phyloP scores from a whole-genome alignment of 2,888 invertebrate genomes.

The Napeogenes inachia region DNA sequence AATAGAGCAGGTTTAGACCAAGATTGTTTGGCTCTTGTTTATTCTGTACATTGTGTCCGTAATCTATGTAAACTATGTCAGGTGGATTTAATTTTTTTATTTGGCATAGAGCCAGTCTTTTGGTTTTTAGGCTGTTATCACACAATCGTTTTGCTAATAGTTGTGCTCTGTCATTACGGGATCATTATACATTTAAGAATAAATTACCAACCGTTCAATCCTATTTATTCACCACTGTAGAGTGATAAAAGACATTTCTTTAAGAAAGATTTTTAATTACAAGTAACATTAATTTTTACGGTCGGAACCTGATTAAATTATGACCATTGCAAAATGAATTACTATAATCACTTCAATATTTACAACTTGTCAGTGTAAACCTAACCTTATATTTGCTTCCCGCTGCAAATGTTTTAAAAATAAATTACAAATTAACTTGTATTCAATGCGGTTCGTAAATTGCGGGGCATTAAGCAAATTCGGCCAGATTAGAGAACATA shows the following conservation, averaged over 20 bases:
- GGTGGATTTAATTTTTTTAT: conserved; percentile 48
- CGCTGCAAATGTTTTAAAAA: conserved; percentile 1
- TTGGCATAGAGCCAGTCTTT: conserved; percentile 51
- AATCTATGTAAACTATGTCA: conserved; percentile 38
- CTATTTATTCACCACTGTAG: too few species aligned
- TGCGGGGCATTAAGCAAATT: conserved; percentile 61
- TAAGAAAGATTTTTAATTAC: too few species aligned
- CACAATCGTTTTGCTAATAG: conserved; percentile 15
- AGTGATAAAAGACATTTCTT: too few species aligned
- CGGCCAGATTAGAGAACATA: conserved; percentile 54
- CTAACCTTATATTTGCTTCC: neutral
- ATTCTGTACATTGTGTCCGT: conserved; percentile 32
- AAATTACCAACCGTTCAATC: conserved; percentile 30
- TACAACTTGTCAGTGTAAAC: too few species aligned
- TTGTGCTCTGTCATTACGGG: conserved; percentile 18
- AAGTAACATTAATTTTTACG: too few species aligned
- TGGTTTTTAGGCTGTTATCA: conserved; percentile 45
- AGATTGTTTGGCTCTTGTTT: conserved; percentile 36
- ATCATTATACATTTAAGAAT: conserved; percentile 13
- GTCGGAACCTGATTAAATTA: too few species aligned
- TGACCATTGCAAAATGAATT: too few species aligned
- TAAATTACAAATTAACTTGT: conserved; percentile 3
- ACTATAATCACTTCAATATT: too few species aligned
- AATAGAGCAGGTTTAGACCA: conserved; percentile 30
- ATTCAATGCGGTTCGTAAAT: conserved; percentile 42